Conservation (phyloP, 2,113 vertebrate genomes). For the Triplophysa rosa region DNA sequence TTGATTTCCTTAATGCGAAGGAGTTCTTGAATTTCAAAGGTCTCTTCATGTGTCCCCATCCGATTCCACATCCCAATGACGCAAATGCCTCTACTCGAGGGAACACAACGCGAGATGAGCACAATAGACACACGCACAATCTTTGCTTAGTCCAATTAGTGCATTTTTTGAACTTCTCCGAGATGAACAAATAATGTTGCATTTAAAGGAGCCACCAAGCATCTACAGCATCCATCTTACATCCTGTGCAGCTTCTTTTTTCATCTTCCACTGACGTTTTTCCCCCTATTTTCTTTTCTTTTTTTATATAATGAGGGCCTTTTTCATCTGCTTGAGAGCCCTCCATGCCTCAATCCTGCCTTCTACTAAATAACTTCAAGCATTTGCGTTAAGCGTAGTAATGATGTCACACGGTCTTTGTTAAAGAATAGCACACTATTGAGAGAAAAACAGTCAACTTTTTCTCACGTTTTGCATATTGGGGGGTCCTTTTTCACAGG, state of each 20-base stretch:
- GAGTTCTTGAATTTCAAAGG: constrained; percentile 7
- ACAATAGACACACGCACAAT: neutral
- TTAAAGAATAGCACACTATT: constrained; percentile 19
- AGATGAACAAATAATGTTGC: neutral
- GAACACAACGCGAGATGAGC: neutral
- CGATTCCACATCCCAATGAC: neutral
- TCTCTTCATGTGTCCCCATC: constrained; percentile 28
- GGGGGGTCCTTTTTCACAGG: neutral
- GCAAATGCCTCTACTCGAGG: neutral
- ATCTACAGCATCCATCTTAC: neutral
- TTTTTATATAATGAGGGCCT: constrained; percentile 8
- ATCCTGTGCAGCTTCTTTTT: neutral
- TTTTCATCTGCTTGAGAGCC: constrained; percentile 24
- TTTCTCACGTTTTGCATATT: constrained; percentile 1
- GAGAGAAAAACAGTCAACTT: neutral
- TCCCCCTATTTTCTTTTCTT: neutral
- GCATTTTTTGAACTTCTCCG: constrained; percentile 9
- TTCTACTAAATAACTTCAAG: neutral
- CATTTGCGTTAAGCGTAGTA: neutral
- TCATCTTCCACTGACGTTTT: constrained; percentile 1
- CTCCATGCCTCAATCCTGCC: constrained; percentile 9
- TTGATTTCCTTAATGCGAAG: neutral
- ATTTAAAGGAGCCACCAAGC: neutral
- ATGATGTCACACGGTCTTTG: neutral
- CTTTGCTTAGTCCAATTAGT: constrained; percentile 20